Evolutionary conservation across 2,113 vertebrate species (phyloP).

Genomic region (Excalfactoria chinensis): DNA sequence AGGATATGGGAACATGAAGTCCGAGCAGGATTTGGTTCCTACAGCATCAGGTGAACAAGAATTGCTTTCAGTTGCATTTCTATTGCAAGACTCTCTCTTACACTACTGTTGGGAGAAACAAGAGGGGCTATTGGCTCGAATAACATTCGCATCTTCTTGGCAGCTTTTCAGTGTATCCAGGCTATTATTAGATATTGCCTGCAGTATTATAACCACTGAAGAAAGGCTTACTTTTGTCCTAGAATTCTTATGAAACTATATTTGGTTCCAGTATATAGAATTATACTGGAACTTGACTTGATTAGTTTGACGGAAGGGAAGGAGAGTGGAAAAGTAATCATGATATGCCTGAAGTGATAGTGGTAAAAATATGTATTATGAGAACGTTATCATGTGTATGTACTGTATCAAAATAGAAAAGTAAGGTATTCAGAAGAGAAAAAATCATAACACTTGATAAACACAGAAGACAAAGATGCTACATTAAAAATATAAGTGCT

Average conservation of each 20-base stretch:
- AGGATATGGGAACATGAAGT: neutral
- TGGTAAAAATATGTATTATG: neutral
- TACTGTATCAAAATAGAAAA: neutral
- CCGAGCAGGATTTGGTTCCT: neutral
- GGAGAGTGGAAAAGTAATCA: neutral
- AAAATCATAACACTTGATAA: neutral
- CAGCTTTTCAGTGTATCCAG: neutral
- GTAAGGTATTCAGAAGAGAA: neutral
- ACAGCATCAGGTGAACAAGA: slow-evolving; percentile 46
- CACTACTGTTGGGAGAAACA: neutral
- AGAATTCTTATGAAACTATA: neutral
- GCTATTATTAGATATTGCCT: neutral
- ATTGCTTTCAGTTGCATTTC: neutral
- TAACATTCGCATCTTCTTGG: neutral
- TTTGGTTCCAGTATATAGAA: neutral
- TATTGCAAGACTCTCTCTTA: neutral
- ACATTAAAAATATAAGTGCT: neutral
- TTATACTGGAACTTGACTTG: neutral
- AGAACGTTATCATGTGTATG: neutral
- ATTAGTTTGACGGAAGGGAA: neutral
- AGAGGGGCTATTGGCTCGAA: neutral
- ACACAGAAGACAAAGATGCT: neutral
- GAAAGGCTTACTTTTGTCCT: neutral
- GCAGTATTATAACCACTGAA: accelerated
- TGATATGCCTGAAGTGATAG: neutral